phyloP scores from a whole-genome alignment of 53 echinoderm and acorn worm genomes.

The Luidia sarsii region DNA sequence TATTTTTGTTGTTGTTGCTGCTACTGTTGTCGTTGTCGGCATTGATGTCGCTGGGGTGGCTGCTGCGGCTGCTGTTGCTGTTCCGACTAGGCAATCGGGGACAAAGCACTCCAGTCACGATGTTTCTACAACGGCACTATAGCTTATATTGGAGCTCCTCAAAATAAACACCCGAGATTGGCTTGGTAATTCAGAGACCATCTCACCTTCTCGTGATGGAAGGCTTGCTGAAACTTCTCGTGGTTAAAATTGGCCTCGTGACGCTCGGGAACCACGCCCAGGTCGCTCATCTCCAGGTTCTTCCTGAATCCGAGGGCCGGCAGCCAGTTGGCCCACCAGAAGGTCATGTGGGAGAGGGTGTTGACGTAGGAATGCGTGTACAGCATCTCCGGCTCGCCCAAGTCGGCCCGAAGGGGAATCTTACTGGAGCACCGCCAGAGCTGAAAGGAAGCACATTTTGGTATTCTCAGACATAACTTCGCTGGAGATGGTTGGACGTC shows the following conservation, averaged over 20 bases:
- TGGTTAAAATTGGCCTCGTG: constrained; percentile 35
- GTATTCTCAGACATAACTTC: too few relatives aligned
- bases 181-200: too few relatives aligned
- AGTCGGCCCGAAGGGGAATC: neutral
- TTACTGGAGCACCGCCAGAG: neutral
- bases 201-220: constrained; percentile 41
- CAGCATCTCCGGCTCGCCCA: constrained; percentile 35
- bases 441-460: neutral
- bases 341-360: constrained; percentile 26
- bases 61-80: too few relatives aligned
- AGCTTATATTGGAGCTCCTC: too few relatives aligned
- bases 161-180: too few relatives aligned
- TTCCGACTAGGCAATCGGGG: too few relatives aligned
- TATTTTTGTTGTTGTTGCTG: too few relatives aligned
- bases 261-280: constrained; percentile 36
- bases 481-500: too few relatives aligned
- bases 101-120: too few relatives aligned
- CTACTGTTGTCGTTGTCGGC: too few relatives aligned
- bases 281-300: constrained; percentile 30
- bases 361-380: constrained; percentile 26
- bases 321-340: constrained; percentile 61
- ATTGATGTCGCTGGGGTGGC: too few relatives aligned
- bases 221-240: constrained; percentile 47
- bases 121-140: too few relatives aligned
- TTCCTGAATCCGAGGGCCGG: constrained; percentile 42